Base-by-base conservation (phyloP, 2,888 invertebrate genomes). In the Drosophila mimetica region DNA sequence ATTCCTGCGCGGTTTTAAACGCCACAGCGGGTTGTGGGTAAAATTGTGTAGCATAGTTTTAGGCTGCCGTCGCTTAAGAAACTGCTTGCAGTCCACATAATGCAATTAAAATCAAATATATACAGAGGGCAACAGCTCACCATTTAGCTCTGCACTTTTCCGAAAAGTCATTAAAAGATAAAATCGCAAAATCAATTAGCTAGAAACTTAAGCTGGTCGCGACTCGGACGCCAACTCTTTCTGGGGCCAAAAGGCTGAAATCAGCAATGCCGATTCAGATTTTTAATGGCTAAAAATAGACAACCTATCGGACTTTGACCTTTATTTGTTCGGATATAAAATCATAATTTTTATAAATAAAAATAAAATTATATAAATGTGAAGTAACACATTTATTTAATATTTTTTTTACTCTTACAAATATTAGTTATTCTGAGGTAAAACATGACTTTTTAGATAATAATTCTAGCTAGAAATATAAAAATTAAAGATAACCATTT, bases 181-280 rank as follows among this genome's bases (percentile, higher is more conserved):
- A 86, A 86, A 86, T 88, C 86, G 65, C 79, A 88, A 88, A 88
- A 88, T 86, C 86, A 86, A 86, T 86, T 86, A 86, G 88, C 87
- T 77, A 85, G 82, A 88, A 86, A 88, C 76, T 84, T 85, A 76
- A 75, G 82, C 76, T 76, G 74, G 59, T 61, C 54, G 39, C 57
- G 44, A 25, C 44, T 30, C 37, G 39, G 54, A 36, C 41, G 34
- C 46, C 39, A 36, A 28, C 44, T 30, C 41, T 36, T 25, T 65
- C 34, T 47, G 41, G 20, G 34, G 34, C 47, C 65, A 66, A 32
- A 9, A 4, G 14, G 20, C 16, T 37, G n/a, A 32, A 39, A 2
- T 22, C 2, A 59, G 60, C 6, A 22, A 2, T 47, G 30, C 1
- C 6, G 2, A 1, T 6, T 25, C 6, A 7, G 46, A 3, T 9